Conservation (phyloP, 2,797 vertebrate species). For the Pachyuromys duprasi region DNA sequence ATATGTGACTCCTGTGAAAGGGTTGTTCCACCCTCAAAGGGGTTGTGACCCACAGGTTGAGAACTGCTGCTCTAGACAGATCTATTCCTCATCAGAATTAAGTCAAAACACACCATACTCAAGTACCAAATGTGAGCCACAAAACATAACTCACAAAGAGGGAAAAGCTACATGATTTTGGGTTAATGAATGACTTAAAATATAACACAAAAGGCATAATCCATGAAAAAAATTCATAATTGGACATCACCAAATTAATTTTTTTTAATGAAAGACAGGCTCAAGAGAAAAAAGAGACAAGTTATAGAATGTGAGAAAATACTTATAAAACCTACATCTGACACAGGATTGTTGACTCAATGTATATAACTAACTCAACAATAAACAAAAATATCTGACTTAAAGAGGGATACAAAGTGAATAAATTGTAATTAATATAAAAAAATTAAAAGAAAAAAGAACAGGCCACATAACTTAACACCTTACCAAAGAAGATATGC, state of each 20-base stretch:
- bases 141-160: not conserved
- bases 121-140: not conserved
- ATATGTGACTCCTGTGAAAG: not conserved
- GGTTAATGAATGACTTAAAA: not conserved
- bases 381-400: not conserved
- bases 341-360: not conserved
- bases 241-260: not conserved
- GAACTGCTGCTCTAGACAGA: not conserved
- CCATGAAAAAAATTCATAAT: not conserved
- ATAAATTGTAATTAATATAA: too few species aligned
- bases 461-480: not conserved
- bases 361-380: not conserved
- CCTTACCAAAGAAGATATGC: not conserved
- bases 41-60: not conserved
- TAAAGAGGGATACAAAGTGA: not conserved
- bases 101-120: not conserved
- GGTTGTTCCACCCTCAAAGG: not conserved
- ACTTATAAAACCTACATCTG: not conserved
- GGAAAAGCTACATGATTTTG: not conserved
- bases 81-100: not conserved
- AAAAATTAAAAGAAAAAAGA: not conserved
- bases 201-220: not conserved
- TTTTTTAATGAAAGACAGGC: not conserved
- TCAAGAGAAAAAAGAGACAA: conserved; percentile 2
- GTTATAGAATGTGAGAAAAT: not conserved